Base-by-base conservation (phyloP, 1,140 invertebrate genomes). In the Alviniconcha marisindica region DNA sequence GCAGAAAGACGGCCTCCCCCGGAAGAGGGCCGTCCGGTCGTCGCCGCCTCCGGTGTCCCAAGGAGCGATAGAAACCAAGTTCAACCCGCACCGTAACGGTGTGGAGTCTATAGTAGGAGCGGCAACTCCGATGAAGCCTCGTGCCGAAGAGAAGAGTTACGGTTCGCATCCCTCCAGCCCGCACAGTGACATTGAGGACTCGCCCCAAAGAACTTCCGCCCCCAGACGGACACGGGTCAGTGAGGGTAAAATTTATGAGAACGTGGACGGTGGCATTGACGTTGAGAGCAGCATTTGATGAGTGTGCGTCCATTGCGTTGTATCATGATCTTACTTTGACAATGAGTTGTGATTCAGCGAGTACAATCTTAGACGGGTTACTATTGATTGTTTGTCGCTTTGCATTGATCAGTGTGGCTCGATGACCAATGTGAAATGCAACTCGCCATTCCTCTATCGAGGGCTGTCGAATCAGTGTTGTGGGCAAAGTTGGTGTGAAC, bases 161-260 rank as follows among this genome's bases (percentile, higher is more conserved):
- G 81, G 48, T 3, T 77, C 74, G 5, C 63, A 82, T 18, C 82
- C 83, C 21, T 56, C 83, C 71, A 79, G 83, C 78, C n/a, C 82
- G 77, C n/a, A 82, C 69, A 51, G 66, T 51, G 71, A 81, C 73
- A 63, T 77, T 81, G 81, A 83, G 44, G 76, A 74, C 21, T 80
- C 77, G 31, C 33, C 42, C 15, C 56, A 74, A 18, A 18, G 63
- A 21, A 71, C 71, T 15, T 84, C 83, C 28, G 81, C 69, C 33
- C 69, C 82, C 31, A 74, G 80, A 38, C 83, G 81, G 69, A 82
- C 77, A 18, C 79, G 84, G 81, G 81, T 78, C 51, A 80, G 84
- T 79, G 88, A 89, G 33, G 87, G 87, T 15, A 90, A 90, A 42
- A 86, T 89, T 77, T 89, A 89, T 69, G 84, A 88, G 14, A 87